These are phyloP conservation scores for Orthonychiurus folsomi DNA, from an alignment of 2,888 invertebrate genomes.

Conservation along the genomic window DNA sequence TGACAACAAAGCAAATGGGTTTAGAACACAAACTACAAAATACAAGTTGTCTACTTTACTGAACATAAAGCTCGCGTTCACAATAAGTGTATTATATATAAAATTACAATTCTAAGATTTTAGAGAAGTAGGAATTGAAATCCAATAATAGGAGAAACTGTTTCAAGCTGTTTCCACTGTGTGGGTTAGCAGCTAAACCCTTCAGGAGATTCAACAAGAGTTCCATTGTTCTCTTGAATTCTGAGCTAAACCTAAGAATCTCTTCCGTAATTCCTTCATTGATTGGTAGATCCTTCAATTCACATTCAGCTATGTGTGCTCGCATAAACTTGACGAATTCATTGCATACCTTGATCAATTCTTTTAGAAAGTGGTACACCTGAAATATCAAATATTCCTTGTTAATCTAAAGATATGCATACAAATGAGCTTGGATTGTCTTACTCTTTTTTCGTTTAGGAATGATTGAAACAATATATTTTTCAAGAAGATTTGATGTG, in stretches of 20 bases:
- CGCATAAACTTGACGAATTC: conserved; percentile 31
- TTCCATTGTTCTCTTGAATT: conserved; percentile 36
- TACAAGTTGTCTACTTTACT: too few species aligned
- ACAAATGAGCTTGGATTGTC: background rate
- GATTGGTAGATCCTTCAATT: conserved; percentile 28
- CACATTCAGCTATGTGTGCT: conserved; percentile 27
- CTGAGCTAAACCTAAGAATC: conserved; percentile 25
- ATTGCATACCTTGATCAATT: conserved; percentile 31
- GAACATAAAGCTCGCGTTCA: too few species aligned
- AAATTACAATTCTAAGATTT: too few species aligned
- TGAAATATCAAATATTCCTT: conserved; percentile 13
- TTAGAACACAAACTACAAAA: too few species aligned
- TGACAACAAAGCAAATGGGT: too few species aligned
- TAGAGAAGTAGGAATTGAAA: conserved; percentile 35
- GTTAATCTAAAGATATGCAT: background rate
- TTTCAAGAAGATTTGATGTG: conserved; percentile 32
- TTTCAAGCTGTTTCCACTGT: conserved; percentile 33
- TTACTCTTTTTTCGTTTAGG: conserved; percentile 8
- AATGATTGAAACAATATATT: conserved; percentile 37
- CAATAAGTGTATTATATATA: too few species aligned
- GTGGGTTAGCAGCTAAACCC: conserved; percentile 29
- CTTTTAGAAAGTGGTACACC: conserved; percentile 34
- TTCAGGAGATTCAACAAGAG: conserved; percentile 34
- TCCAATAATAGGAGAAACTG: conserved; percentile 38
- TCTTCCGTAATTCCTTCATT: conserved; percentile 36